These are phyloP conservation scores for Morone saxatilis DNA, from an alignment of 2,113 vertebrate species.

Conservation along the genomic window DNA sequence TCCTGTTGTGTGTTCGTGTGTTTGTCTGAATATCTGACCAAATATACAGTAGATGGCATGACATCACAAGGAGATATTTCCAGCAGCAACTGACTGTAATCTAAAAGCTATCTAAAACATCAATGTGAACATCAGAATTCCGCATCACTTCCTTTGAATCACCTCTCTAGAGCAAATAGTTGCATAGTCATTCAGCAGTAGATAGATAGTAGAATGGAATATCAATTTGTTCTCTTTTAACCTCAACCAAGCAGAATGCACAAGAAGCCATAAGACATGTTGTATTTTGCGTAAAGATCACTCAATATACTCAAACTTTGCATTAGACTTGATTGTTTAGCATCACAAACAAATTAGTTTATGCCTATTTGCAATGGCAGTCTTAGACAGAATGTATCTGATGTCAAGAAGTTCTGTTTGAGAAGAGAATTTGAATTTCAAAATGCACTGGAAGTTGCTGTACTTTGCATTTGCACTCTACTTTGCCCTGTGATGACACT, in stretches of 20 bases:
- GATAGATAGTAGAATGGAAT: neutral
- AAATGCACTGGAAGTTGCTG: too few relatives aligned
- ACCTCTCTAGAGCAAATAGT: neutral
- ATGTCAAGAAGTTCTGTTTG: neutral
- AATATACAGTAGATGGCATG: conserved; percentile 43
- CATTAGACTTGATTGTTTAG: neutral
- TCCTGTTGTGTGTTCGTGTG: conserved; percentile 5
- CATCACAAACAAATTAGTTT: neutral
- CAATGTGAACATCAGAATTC: conserved; percentile 8
- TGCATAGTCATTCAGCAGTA: neutral
- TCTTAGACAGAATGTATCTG: neutral
- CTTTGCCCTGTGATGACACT: neutral
- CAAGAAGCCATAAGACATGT: neutral
- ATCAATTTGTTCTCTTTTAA: neutral
- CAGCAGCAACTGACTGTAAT: conserved; percentile 24
- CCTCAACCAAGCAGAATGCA: neutral
- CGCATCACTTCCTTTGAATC: neutral
- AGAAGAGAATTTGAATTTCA: too few relatives aligned
- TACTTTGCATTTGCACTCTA: neutral
- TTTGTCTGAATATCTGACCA: conserved; percentile 19
- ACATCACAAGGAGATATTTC: conserved; percentile 44
- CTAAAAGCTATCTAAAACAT: conserved; percentile 12
- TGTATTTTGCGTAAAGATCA: neutral
- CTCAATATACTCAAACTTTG: neutral
- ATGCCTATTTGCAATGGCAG: neutral